Percentiles rank a stretch among this genome's conserved stretches.
Evolutionary conservation across 2,113 vertebrate species (phyloP).

Genomic region (Boulengeromyrus knoepffleri): DNA sequence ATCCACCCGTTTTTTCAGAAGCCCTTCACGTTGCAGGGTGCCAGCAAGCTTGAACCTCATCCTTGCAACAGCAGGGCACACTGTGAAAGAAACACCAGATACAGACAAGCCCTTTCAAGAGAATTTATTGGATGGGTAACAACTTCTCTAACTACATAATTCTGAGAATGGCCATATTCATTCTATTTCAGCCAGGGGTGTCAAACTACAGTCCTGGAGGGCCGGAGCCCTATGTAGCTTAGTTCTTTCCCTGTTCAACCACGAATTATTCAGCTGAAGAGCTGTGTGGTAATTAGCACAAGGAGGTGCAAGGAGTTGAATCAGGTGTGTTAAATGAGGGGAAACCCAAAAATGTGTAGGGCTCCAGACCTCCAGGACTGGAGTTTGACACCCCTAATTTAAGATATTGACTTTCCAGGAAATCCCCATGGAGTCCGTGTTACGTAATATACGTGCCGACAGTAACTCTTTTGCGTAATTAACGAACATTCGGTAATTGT

Average conservation of each 20-base stretch:
- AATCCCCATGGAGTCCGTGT: neutral
- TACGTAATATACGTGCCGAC: neutral
- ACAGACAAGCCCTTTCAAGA: neutral
- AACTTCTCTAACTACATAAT: neutral
- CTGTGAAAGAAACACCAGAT: neutral
- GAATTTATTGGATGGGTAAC: neutral
- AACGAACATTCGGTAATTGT: neutral
- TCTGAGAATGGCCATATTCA: neutral
- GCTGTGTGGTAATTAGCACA: too few species aligned
- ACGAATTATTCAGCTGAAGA: too few species aligned
- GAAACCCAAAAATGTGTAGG: too few species aligned
- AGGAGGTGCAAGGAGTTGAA: too few species aligned
- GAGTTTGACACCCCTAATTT: neutral
- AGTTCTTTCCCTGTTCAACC: too few species aligned
- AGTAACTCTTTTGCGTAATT: neutral
- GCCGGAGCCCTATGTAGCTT: too few species aligned
- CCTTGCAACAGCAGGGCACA: neutral
- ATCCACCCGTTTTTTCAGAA: neutral
- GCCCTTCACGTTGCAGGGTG: neutral
- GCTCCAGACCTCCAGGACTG: too few species aligned
- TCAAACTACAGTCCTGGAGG: too few species aligned
- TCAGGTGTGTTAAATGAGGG: too few species aligned
- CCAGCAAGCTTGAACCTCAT: neutral
- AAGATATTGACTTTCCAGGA: neutral
- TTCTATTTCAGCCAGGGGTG: neutral